Conservation (phyloP, 1,140 invertebrate genomes). For the Chironomus tepperi region DNA sequence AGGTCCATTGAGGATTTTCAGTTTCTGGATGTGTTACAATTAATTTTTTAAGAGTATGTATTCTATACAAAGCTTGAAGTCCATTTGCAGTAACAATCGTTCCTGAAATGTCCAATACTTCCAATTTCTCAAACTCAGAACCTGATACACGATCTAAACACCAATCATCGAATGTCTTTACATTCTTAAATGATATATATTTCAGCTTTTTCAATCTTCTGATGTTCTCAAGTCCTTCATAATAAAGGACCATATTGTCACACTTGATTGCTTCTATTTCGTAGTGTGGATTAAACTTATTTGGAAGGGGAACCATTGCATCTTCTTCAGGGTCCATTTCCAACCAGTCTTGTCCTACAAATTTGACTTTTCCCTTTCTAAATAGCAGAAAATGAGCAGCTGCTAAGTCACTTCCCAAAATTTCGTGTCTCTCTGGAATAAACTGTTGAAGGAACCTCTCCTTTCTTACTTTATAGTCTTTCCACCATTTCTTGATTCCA, state of each 20-base stretch:
- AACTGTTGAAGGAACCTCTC: constrained; percentile 41
- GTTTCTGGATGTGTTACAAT: constrained; percentile 43
- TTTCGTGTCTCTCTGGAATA: constrained; percentile 41
- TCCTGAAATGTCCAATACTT: constrained; percentile 68
- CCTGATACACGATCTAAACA: constrained; percentile 54
- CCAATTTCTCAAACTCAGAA: constrained; percentile 48
- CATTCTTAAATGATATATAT: constrained; percentile 55
- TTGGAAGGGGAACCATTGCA: constrained; percentile 47
- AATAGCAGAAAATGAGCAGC: constrained; percentile 61
- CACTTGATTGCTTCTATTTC: constrained; percentile 60
- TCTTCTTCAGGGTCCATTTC: constrained; percentile 34
- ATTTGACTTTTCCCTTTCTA: constrained; percentile 56
- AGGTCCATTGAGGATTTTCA: constrained; percentile 43
- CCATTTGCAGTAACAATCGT: constrained; percentile 53
- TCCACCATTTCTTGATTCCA: constrained; percentile 41
- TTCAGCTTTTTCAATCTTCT: constrained; percentile 49
- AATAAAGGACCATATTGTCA: constrained; percentile 49
- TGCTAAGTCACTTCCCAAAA: constrained; percentile 59
- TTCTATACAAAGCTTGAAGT: constrained; percentile 53
- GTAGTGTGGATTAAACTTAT: constrained; percentile 43
- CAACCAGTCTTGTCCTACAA: background rate
- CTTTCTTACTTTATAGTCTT: constrained; percentile 33
- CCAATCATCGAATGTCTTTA: constrained; percentile 65
- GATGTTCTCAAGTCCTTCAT: constrained; percentile 64
- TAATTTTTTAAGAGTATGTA: constrained; percentile 47